A percentile compares a stretch with the other conserved stretches of the same genome.
Evolutionary conservation across 1,140 invertebrate genomes (phyloP).

Genomic region (Drosophila nebulosa): DNA sequence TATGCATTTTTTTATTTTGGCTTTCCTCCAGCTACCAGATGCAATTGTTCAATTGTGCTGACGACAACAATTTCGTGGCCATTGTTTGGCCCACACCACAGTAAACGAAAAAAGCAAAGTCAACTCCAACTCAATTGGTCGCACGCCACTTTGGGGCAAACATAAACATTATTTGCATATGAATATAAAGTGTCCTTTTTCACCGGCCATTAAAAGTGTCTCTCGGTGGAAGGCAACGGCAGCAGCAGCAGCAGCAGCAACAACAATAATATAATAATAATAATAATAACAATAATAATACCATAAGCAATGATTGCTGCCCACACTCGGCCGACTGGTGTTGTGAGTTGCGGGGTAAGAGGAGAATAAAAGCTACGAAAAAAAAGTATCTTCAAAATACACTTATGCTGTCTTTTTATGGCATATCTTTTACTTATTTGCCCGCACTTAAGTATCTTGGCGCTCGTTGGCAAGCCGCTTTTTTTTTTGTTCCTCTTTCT

Average conservation of each 20-base stretch:
- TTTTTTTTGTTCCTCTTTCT: slow-evolving; percentile 36
- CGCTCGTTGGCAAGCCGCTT: slow-evolving; percentile 56
- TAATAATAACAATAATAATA: slow-evolving; percentile 27
- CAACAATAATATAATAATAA: slow-evolving; percentile 41
- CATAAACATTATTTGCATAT: slow-evolving; percentile 41
- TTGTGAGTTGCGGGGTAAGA: not conserved
- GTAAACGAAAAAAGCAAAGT: not conserved
- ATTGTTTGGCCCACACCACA: not conserved
- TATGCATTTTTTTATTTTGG: not conserved
- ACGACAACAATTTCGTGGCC: not conserved
- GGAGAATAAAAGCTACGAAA: slow-evolving; percentile 30
- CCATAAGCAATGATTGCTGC: slow-evolving; percentile 27
- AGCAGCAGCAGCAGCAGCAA: slow-evolving; percentile 2
- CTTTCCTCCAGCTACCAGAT: not conserved
- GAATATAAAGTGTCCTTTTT: slow-evolving; percentile 56
- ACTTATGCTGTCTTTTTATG: slow-evolving; percentile 73
- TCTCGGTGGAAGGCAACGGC: not conserved
- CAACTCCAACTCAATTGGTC: slow-evolving; percentile 46
- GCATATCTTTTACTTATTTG: slow-evolving; percentile 75
- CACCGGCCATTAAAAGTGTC: not conserved
- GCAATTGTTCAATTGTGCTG: not conserved
- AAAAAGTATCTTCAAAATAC: slow-evolving; percentile 73
- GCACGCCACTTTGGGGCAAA: slow-evolving; percentile 8
- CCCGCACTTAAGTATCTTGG: slow-evolving; percentile 65
- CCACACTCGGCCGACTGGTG: slow-evolving; percentile 25